Base-by-base conservation (phyloP, 2,797 vertebrate genomes). In the Perodicticus potto region DNA sequence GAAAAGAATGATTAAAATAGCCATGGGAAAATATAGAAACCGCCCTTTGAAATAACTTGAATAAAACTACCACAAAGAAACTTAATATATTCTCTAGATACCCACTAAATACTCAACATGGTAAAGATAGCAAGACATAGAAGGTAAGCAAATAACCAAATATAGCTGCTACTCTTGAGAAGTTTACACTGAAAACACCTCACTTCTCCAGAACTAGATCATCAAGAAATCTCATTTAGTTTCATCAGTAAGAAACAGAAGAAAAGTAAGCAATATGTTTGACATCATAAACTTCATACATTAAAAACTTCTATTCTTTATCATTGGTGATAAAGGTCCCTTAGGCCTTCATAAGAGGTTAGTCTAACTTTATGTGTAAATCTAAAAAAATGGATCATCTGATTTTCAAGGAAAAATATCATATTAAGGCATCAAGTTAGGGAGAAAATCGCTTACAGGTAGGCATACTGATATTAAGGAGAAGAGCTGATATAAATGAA, bases 401-500 rank as follows among this genome's bases (percentile, higher is more conserved):
- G 27, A 17, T 70, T 85, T 82, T 27, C 3, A 76, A 72, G 32
- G 25, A 17, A 89, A 91, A 91, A 87, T 17, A 43, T 65, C 34
- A 76, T 9, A 76, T 69, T 40, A 80, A 93, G 29, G 34, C 7
- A 43, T 61, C 84, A 76, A 76, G n/a, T 80, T 74, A 87, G 20
- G 74, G 94, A 86, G 32, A 86, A 95, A 90, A 83, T 16, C 55
- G 19, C 2, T 67, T 93, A 20, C 7, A 88, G 19, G 63, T 17
- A 70, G 25, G 22, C 7, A 89, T 8, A 23, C 14, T 87, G 81
- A 94, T 53, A 77, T 37, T 11, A 84, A 90, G 92, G 32, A 88
- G 32, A 94, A 81, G 20, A 55, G 14, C 57, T 67, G 23, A 4
- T 89, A 27, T 80, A 76, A 89, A 67, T 7, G 89, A 95, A 96